Conservation (phyloP, 1,140 invertebrate species). For the Drosophila truncata region DNA sequence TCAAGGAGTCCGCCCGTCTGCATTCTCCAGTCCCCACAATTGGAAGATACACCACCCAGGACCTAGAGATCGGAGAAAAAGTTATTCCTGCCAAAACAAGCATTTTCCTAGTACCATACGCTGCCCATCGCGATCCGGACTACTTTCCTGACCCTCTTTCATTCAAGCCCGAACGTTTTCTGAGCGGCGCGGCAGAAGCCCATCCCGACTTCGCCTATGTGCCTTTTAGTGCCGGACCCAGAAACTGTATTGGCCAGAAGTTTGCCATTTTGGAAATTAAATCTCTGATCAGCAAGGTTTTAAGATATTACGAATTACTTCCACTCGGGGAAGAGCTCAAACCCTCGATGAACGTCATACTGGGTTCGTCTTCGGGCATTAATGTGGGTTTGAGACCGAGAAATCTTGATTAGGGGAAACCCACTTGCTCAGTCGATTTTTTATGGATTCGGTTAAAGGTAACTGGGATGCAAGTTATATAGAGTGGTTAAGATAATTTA, state of each 20-base stretch:
- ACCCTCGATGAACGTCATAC: constrained; percentile 71
- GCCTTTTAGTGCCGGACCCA: constrained; percentile 88
- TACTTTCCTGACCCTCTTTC: constrained; percentile 65
- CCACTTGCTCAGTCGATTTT: not conserved
- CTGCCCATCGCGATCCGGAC: constrained; percentile 58
- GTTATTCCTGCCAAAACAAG: constrained; percentile 61
- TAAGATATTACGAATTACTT: constrained; percentile 87
- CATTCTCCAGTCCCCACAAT: constrained; percentile 87
- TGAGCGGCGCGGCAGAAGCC: constrained; percentile 68
- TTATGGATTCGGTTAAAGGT: constrained; percentile 8
- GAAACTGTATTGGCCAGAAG: constrained; percentile 90
- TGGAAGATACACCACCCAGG: constrained; percentile 85
- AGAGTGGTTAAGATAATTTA: too few relatives aligned
- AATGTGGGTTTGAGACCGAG: constrained; percentile 51
- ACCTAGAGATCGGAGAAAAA: constrained; percentile 53
- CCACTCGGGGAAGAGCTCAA: constrained; percentile 50
- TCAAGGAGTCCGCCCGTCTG: constrained; percentile 86
- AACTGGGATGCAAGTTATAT: constrained; percentile 24
- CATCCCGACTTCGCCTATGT: constrained; percentile 87
- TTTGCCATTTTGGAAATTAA: constrained; percentile 93
- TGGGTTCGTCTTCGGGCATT: constrained; percentile 57
- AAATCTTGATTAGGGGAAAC: not conserved
- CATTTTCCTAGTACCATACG: constrained; percentile 81
- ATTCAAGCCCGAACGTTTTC: constrained; percentile 89
- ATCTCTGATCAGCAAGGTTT: constrained; percentile 87